Conservation (phyloP, 2,113 vertebrate genomes). For the Astur gentilis region DNA sequence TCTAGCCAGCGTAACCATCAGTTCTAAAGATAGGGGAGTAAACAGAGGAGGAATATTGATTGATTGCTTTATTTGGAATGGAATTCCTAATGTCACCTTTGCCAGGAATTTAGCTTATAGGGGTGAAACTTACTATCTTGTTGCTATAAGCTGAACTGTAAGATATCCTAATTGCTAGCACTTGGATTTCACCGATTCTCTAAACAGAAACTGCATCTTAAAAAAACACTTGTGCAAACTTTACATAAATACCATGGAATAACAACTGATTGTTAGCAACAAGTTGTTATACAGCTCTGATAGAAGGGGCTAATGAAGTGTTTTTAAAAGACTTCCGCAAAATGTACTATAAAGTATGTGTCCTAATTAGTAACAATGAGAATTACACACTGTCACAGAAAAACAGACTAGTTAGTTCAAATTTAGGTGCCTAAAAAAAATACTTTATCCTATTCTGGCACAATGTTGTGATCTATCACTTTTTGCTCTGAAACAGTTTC, state of each 20-base stretch:
- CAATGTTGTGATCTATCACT: not conserved
- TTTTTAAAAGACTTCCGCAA: not conserved
- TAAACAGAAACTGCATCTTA: not conserved
- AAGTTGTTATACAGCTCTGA: not conserved
- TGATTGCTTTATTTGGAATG: slow-evolving; percentile 73
- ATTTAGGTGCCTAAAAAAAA: not conserved
- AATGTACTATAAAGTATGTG: not conserved
- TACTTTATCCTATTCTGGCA: not conserved
- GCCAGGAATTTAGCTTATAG: slow-evolving; percentile 50
- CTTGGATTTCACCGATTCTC: not conserved
- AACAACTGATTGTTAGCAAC: not conserved
- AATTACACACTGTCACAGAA: not conserved
- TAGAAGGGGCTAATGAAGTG: not conserved
- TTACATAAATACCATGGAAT: not conserved
- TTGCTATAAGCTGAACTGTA: slow-evolving; percentile 28
- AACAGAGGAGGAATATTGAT: slow-evolving; percentile 74
- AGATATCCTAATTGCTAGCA: slow-evolving; percentile 7
- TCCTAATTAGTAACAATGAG: not conserved
- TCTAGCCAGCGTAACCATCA: slow-evolving; percentile 69
- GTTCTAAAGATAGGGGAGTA: slow-evolving; percentile 70
- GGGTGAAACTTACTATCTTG: slow-evolving; percentile 22
- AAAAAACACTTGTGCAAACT: not conserved
- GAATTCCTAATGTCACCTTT: slow-evolving; percentile 58
- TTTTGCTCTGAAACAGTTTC: not conserved
- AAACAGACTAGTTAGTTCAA: not conserved